Conservation (phyloP, 2,888 invertebrate genomes). For the Parthenolecanium corni region DNA sequence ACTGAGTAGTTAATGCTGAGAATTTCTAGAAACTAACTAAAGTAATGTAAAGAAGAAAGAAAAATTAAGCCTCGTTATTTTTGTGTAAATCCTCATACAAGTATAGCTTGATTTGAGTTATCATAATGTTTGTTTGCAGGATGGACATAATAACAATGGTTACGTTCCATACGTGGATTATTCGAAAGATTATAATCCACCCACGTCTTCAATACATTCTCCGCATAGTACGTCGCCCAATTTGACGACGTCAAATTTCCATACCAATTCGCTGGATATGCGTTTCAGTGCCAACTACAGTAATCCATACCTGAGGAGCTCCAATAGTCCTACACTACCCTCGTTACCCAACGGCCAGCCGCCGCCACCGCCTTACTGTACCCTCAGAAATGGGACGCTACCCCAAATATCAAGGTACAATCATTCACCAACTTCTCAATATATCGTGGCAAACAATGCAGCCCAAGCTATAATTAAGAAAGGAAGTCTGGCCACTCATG, state of each 20-base stretch:
- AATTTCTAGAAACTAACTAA: too few relatives aligned
- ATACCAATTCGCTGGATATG: constrained; percentile 54
- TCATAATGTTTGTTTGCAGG: constrained; percentile 44
- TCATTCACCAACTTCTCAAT: constrained; percentile 43
- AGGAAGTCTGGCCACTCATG: constrained; percentile 54
- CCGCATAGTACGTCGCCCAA: constrained; percentile 32
- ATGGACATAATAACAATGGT: constrained; percentile 70
- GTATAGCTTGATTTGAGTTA: too few relatives aligned
- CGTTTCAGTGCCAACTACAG: constrained; percentile 79
- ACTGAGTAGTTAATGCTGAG: too few relatives aligned
- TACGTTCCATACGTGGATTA: constrained; percentile 84
- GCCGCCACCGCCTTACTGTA: constrained; percentile 33
- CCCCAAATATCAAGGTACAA: constrained; percentile 43
- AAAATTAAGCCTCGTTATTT: too few relatives aligned
- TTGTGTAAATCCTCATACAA: too few relatives aligned
- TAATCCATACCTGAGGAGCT: constrained; percentile 69
- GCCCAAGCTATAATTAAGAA: constrained; percentile 48
- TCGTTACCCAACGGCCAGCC: constrained; percentile 51
- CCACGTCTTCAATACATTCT: constrained; percentile 42
- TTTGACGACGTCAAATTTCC: constrained; percentile 36
- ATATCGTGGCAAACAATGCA: constrained; percentile 44
- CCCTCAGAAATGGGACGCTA: constrained; percentile 41
- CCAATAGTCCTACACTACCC: constrained; percentile 63
- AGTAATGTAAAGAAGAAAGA: too few relatives aligned
- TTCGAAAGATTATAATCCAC: constrained; percentile 77